Base-by-base conservation (phyloP, 2,888 invertebrate genomes). In the Iselma pallidipennis region DNA sequence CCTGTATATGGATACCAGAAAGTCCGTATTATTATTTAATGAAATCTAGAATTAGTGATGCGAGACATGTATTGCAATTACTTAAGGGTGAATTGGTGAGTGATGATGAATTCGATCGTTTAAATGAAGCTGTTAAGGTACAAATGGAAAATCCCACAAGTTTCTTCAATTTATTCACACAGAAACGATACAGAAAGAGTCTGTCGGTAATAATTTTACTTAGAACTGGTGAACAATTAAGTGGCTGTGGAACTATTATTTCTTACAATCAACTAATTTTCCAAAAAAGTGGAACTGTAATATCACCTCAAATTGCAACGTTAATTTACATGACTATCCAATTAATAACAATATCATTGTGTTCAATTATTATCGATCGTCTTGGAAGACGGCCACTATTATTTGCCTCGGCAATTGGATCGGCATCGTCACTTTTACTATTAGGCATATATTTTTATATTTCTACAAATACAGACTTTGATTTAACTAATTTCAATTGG, bases 211-310 rank as follows among this genome's bases (percentile, higher is more conserved):
- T 57, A 6, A 50, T 55, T 51, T 37, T 48, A 3, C 21, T 64
- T 4, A 21, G 64, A 10, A 51, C 57, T 0, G 60, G 60, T 0
- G 86, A 86, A 65, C 78, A 78, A 62, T 74, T 89, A 37, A 86
- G 87, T 70, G 89, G 89, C 1, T 86, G 86, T 55, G 86, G 87
- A 23, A 87, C 87, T 1, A 84, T 89, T 2, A 84, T 87, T 0
- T 86, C 87, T 9, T 88, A 88, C 72, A 84, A 87, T 0, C 87
- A 88, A 66, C 81, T 81, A 0, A 80, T 84, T 12, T 78, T 84
- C 28, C 68, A 81, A 19, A 81, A 82, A 29, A 75, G 81, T 0
- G 80, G 78, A 3, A 26, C 2, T 6, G 6, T 14, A 51, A 4
- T 55, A 25, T 23, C 55, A 14, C 55, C 55, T 10, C 9, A 23